Evolutionary conservation across 2,888 invertebrate species (phyloP).

Genomic region (Drosophila tanythrix): DNA sequence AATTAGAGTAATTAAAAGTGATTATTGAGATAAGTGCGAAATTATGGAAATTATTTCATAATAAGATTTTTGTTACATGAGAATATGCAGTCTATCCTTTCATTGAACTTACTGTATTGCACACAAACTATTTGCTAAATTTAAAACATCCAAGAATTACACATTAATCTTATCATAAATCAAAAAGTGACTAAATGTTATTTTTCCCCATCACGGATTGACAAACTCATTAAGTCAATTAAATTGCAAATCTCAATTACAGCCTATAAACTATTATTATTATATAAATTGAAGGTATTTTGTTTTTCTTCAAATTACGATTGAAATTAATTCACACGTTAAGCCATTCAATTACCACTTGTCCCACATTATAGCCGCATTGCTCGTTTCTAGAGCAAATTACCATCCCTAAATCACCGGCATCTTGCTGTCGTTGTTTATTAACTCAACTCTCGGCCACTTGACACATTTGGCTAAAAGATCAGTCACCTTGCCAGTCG

Average conservation of each 20-base stretch:
- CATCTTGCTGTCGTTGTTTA: constrained; percentile 38
- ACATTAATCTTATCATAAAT: neutral
- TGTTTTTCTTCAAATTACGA: neutral
- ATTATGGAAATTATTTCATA: neutral
- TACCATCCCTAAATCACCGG: constrained; percentile 27
- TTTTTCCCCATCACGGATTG: neutral
- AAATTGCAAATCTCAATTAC: neutral
- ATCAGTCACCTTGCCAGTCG: constrained; percentile 71
- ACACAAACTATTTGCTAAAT: neutral
- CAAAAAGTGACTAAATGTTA: neutral
- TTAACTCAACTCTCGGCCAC: constrained; percentile 56
- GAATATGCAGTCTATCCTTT: neutral
- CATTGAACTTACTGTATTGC: neutral
- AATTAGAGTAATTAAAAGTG: neutral
- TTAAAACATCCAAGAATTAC: neutral
- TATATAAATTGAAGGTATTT: neutral
- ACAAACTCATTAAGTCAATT: neutral
- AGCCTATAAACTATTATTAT: neutral
- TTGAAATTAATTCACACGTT: constrained; percentile 11
- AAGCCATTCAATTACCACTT: constrained; percentile 35
- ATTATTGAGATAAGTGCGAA: neutral
- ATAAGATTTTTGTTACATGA: neutral
- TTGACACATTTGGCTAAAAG: constrained; percentile 74
- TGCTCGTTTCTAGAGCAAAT: constrained; percentile 8
- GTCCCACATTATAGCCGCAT: constrained; percentile 15